Base-by-base conservation (phyloP, 2,797 vertebrate species). In the Siniperca undulata region DNA sequence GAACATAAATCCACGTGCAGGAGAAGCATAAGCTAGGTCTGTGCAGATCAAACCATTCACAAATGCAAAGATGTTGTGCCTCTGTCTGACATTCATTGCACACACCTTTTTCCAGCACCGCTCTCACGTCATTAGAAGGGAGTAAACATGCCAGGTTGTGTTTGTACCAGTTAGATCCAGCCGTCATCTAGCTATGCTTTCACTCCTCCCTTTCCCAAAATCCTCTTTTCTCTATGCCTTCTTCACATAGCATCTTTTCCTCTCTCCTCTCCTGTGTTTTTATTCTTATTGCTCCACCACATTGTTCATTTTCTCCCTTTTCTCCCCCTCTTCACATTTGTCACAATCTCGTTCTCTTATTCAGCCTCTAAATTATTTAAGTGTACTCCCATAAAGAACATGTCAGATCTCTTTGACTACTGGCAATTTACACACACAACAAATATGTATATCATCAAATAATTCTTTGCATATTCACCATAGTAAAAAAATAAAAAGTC, bases 141-240 rank as follows among this genome's bases (percentile, higher is more conserved):
- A n/a, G 88, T 74, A 84, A 88, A 91, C 87, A 89, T 60, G 68
- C 56, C 86, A 82, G 58, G 72, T 60, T 87, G 66, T 75, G 77
- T 84, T 86, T 42, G 48, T 61, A 78, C 71, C 58, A 69, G 60
- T 90, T 74, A 77, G 52, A 86, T 80, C 58, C 84, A 87, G 79
- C 56, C 55, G 22, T 78, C 36, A 0, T 65, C 46, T 27, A 11
- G 13, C 60, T 78, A 42, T 77, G 30, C 74, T 42, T 42, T 24
- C 17, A 79, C 70, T 76, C 44, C 36, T 77, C 53, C 34, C 40
- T 50, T 44, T 52, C 3, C 38, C 48, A 44, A 81, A 85, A 76
- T 64, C 64, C 34, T 83, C 65, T 86, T 85, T 86, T 76, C 65
- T 59, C 53, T 60, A 55, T 40, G 65, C 22, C 27, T 3, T 46